A percentile compares a stretch with the other conserved stretches of the same genome.
These are phyloP conservation scores for Ectropis grisescens DNA, from an alignment of 1,140 invertebrate species.

Conservation along the genomic window DNA sequence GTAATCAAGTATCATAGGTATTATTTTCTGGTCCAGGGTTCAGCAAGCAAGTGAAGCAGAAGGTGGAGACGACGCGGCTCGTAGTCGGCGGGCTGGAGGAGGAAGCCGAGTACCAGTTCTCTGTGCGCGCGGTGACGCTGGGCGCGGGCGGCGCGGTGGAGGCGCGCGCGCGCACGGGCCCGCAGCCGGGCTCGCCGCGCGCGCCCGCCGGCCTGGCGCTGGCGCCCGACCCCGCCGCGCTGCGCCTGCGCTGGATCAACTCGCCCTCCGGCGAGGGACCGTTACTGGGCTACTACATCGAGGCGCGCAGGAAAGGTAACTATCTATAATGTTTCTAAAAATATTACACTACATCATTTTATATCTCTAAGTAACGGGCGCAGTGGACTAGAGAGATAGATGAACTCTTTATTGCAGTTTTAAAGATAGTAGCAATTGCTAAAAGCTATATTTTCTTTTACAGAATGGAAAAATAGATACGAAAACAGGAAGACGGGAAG, in stretches of 20 bases:
- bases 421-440: no score
- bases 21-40: conserved; percentile 76
- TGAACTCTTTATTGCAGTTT: no score
- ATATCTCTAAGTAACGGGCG: no score
- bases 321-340: no score
- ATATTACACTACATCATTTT: no score
- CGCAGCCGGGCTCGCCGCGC: conserved; percentile 92
- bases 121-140: conserved; percentile 87
- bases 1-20: no score
- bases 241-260: conserved; percentile 91
- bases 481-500: no score
- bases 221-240: conserved; percentile 84
- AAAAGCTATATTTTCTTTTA: no score
- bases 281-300: conserved; percentile 93
- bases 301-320: conserved; percentile 88
- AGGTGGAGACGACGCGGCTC: conserved; percentile 84
- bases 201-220: conserved; percentile 78
- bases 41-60: conserved; percentile 95
- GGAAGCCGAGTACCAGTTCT: conserved; percentile 92
- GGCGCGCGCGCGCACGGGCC: conserved; percentile 89
- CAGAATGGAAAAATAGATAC: no score
- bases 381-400: no score
- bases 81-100: conserved; percentile 90
- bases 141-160: conserved; percentile 87
- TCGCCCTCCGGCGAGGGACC: conserved; percentile 86